Conservation (phyloP, 2,113 vertebrate species). For the Stictonetta naevosa region DNA sequence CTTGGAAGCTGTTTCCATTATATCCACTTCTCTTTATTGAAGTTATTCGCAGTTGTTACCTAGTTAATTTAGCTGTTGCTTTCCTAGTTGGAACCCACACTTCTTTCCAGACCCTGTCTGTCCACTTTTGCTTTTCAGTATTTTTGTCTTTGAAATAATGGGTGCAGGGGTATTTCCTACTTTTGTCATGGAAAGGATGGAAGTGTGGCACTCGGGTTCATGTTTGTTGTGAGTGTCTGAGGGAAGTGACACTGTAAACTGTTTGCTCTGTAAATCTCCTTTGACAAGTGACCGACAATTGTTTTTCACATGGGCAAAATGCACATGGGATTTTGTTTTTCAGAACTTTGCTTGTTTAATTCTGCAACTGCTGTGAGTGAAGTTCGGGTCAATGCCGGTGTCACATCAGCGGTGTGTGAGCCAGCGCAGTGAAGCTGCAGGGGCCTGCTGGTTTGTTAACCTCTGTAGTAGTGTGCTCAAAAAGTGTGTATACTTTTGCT, state of each 20-base stretch:
- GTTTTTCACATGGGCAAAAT: not conserved
- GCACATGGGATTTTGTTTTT: not conserved
- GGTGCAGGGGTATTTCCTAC: not conserved
- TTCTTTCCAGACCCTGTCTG: not conserved
- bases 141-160: not conserved
- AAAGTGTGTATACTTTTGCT: not conserved
- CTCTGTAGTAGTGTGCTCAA: not conserved
- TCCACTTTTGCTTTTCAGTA: not conserved
- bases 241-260: not conserved
- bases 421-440: not conserved
- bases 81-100: not conserved
- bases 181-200: not conserved
- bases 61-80: not conserved
- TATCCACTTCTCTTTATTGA: not conserved
- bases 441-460: not conserved
- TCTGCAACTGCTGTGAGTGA: not conserved
- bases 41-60: not conserved
- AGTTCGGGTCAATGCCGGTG: not conserved
- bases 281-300: not conserved
- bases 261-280: not conserved
- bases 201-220: not conserved
- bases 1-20: not conserved
- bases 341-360: not conserved
- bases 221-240: slow-evolving; percentile 12
- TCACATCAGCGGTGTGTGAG: not conserved